Evolutionary conservation across 2,113 vertebrate species (phyloP).

Genomic region (Dipodomys merriami): DNA sequence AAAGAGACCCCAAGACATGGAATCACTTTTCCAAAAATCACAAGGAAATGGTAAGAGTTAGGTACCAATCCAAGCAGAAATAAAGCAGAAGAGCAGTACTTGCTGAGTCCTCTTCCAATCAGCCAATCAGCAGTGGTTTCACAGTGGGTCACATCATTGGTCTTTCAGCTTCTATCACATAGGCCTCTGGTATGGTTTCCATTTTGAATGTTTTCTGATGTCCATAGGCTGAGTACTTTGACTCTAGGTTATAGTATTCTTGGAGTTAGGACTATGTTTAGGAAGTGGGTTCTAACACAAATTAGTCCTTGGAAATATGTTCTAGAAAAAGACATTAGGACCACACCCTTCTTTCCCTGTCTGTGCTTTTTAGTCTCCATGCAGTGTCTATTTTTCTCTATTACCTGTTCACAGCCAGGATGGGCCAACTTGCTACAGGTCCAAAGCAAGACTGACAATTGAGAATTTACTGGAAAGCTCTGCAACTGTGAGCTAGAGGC

Average conservation of each 20-base stretch:
- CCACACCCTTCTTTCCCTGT: background rate
- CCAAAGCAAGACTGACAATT: background rate
- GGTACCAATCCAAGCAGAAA: background rate
- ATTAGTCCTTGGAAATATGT: background rate
- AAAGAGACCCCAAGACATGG: background rate
- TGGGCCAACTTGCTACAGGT: too few species aligned
- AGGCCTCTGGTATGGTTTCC: background rate
- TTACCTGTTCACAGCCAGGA: background rate
- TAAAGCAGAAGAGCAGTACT: background rate
- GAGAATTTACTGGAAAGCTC: too few species aligned
- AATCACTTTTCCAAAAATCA: background rate
- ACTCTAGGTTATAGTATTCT: rapidly evolving
- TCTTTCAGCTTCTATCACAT: background rate
- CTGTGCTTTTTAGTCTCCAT: background rate
- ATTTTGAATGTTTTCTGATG: background rate
- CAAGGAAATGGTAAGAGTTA: background rate
- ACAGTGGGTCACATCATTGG: rapidly evolving
- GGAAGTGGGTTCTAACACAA: background rate
- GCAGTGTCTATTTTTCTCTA: background rate
- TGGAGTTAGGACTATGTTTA: background rate
- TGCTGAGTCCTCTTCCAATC: rapidly evolving
- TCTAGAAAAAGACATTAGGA: background rate
- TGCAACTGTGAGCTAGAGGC: background rate
- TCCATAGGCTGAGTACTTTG: background rate
- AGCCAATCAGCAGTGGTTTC: rapidly evolving